Evolutionary conservation across 2,113 vertebrate genomes (phyloP).

Genomic region (Craseonycteris thonglongyai): DNA sequence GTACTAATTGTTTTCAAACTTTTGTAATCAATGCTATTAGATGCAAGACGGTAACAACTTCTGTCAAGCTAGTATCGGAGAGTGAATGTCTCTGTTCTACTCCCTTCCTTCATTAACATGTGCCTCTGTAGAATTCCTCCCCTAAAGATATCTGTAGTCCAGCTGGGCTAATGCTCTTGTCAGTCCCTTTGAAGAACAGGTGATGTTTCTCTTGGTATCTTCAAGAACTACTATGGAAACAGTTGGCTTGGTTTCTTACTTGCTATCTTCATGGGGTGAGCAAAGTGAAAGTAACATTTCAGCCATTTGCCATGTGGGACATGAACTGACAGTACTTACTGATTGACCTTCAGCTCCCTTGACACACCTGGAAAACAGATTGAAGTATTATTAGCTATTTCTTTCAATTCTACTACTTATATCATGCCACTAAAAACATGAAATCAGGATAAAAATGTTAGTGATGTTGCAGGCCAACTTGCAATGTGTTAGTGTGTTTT

Average conservation of each 20-base stretch:
- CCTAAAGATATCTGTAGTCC: not conserved
- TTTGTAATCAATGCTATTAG: not conserved
- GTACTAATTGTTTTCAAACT: not conserved
- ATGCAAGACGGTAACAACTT: not conserved
- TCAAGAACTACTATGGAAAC: not conserved
- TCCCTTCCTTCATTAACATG: not conserved
- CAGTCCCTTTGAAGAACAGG: not conserved
- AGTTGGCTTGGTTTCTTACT: not conserved
- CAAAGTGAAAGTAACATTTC: not conserved
- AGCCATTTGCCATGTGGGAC: not conserved
- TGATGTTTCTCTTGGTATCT: not conserved
- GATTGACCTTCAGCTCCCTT: not conserved
- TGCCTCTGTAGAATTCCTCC: not conserved
- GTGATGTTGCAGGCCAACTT: not conserved
- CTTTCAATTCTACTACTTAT: not conserved
- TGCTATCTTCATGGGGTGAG: not conserved
- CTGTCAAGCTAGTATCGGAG: not conserved
- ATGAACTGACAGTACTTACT: not conserved
- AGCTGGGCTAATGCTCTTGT: not conserved
- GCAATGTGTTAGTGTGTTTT: not conserved
- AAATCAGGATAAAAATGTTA: not conserved
- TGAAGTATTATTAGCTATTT: not conserved
- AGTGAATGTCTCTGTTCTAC: not conserved
- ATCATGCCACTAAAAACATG: not conserved
- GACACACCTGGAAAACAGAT: not conserved